A percentile compares a stretch with the other conserved stretches of the same genome.
Conservation (phyloP, 2,113 vertebrate genomes). For the Cyprinus carpio region DNA sequence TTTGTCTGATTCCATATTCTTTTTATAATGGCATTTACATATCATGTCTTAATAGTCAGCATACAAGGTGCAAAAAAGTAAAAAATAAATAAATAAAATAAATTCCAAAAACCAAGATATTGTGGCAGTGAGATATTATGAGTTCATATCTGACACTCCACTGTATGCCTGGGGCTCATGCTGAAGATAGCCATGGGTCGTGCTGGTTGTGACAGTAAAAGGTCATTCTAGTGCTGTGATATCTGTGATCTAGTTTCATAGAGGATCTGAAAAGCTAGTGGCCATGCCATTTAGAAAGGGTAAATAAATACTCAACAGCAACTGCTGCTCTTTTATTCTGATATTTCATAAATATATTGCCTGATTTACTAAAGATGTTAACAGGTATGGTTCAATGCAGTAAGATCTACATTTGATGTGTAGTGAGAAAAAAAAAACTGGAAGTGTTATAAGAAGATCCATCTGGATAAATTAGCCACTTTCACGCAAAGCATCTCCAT, state of each 20-base stretch:
- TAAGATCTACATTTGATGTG: neutral
- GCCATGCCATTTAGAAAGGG: neutral
- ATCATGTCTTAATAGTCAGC: conserved; percentile 36
- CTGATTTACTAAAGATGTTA: no score
- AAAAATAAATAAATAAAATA: no score
- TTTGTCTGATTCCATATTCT: neutral
- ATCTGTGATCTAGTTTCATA: neutral
- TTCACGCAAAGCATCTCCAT: neutral
- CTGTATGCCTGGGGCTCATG: conserved; percentile 32
- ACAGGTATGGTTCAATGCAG: neutral
- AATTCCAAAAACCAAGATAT: no score
- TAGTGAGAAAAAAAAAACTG: neutral
- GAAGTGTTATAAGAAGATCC: neutral
- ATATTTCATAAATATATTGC: neutral
- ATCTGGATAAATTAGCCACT: neutral
- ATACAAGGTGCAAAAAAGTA: neutral
- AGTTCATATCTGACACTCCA: neutral
- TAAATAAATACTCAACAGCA: conserved; percentile 14
- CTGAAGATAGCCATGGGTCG: conserved; percentile 25
- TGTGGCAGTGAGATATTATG: conserved; percentile 28
- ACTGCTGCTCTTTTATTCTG: neutral
- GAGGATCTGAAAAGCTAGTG: neutral
- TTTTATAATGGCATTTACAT: conserved; percentile 44
- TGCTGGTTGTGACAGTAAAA: conserved; percentile 30
- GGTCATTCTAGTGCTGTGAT: conserved; percentile 38